phyloP scores from a whole-genome alignment of 2,113 vertebrate species.

The Halichoerus grypus region DNA sequence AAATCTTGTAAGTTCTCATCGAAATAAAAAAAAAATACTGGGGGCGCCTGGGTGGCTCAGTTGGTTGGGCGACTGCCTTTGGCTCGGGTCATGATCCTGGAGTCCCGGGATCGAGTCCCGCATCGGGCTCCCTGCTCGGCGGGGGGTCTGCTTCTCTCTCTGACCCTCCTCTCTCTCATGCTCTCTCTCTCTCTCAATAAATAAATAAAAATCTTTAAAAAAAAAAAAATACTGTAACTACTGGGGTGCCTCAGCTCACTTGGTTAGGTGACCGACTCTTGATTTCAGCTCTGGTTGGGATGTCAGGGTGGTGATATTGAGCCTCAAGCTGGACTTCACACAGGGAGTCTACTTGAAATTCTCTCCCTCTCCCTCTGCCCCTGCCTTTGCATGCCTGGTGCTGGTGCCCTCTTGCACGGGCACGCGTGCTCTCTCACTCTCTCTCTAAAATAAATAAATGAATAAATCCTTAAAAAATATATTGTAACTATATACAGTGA shows the following conservation, averaged over 20 bases:
- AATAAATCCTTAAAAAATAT: background rate
- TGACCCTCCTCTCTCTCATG: too few relatives aligned
- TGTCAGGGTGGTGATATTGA: background rate
- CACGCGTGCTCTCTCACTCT: background rate
- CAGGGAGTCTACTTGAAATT: background rate
- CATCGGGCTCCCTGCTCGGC: too few relatives aligned
- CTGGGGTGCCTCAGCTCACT: background rate
- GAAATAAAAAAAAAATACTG: background rate
- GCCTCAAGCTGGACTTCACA: background rate
- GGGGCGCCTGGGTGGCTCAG: too few relatives aligned
- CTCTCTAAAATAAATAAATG: background rate
- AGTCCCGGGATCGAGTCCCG: too few relatives aligned
- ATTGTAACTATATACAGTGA: background rate
- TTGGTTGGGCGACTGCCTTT: too few relatives aligned
- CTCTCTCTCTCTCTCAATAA: too few relatives aligned
- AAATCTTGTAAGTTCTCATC: background rate
- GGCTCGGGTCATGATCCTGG: too few relatives aligned
- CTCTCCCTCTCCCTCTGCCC: background rate
- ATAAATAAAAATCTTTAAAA: background rate
- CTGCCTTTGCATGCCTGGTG: background rate
- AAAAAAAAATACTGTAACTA: background rate
- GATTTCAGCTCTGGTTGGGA: background rate
- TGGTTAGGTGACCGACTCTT: background rate
- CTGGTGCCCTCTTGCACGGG: background rate
- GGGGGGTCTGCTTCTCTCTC: too few relatives aligned